Percentiles rank a stretch among this genome's conserved stretches.
Evolutionary conservation across 2,888 invertebrate species (phyloP).

Genomic region (Tuta absoluta): DNA sequence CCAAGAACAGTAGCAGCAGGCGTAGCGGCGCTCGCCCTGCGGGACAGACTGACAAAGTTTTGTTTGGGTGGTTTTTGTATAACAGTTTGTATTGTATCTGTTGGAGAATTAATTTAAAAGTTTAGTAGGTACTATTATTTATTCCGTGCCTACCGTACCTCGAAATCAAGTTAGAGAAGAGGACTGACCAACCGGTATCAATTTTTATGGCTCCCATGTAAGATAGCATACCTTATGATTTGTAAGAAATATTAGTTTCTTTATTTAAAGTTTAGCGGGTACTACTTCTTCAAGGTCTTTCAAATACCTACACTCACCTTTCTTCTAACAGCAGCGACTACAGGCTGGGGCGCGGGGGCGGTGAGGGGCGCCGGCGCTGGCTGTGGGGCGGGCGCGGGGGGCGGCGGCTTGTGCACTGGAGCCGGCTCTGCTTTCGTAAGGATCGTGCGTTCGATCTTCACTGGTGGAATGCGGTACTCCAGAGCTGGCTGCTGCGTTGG

Average conservation of each 20-base stretch:
- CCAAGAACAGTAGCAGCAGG: slow-evolving; percentile 95
- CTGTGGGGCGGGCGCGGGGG: slow-evolving; percentile 73
- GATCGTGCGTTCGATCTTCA: slow-evolving; percentile 68
- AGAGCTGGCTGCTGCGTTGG: slow-evolving; percentile 68
- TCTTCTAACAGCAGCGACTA: slow-evolving; percentile 37
- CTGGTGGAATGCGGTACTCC: slow-evolving; percentile 46
- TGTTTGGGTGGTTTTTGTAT: not conserved
- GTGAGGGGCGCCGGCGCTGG: slow-evolving; percentile 40
- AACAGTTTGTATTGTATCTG: too few species aligned
- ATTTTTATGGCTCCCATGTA: too few species aligned
- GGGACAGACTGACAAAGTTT: slow-evolving; percentile 24
- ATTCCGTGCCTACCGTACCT: too few species aligned
- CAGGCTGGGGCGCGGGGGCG: slow-evolving; percentile 36
- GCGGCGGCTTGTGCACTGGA: slow-evolving; percentile 57
- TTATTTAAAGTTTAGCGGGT: not conserved
- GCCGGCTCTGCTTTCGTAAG: slow-evolving; percentile 60
- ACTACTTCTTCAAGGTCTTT: not conserved
- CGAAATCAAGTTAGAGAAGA: too few species aligned
- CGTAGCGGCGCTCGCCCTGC: slow-evolving; percentile 87
- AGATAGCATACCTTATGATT: too few species aligned
- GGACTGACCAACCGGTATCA: too few species aligned
- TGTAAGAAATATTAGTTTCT: not conserved
- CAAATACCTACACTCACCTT: slow-evolving; percentile 27
- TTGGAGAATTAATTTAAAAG: not conserved
- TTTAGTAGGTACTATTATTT: too few species aligned